These are phyloP conservation scores for Sparus aurata DNA, from an alignment of 2,797 vertebrate genomes.

Conservation along the genomic window DNA sequence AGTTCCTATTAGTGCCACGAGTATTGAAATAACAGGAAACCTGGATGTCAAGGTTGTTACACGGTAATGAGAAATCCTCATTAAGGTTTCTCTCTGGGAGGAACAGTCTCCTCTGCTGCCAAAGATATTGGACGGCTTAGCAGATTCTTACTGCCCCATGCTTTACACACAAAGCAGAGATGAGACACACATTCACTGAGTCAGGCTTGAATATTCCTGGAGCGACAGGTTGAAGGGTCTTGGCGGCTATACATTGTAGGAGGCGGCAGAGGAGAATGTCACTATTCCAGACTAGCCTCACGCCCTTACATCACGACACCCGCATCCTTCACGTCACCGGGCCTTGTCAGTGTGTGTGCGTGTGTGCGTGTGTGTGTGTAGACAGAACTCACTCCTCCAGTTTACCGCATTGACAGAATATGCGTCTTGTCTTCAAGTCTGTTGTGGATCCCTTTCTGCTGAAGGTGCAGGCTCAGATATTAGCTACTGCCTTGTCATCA, in stretches of 20 bases:
- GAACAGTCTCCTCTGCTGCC: conserved; percentile 13
- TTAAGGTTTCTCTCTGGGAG: conserved; percentile 23
- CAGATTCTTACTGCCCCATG: conserved; percentile 20
- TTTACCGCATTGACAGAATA: conserved; percentile 27
- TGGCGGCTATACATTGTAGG: not conserved
- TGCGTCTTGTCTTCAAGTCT: conserved; percentile 53
- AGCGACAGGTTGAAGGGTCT: conserved; percentile 39
- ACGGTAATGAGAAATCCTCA: conserved; percentile 44
- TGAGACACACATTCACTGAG: conserved; percentile 11
- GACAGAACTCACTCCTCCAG: conserved; percentile 5
- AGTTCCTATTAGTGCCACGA: conserved; percentile 5
- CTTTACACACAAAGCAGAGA: conserved; percentile 16
- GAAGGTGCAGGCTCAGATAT: conserved; percentile 55
- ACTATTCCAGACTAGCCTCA: conserved; percentile 47
- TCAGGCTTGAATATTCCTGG: conserved; percentile 25
- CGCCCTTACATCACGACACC: not conserved
- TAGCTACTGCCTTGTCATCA: conserved; percentile 27
- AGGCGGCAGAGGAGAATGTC: conserved; percentile 32
- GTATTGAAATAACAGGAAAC: conserved; percentile 8
- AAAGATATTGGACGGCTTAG: conserved; percentile 31
- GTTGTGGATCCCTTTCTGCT: conserved; percentile 62
- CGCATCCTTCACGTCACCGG: not conserved
- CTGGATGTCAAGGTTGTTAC: conserved; percentile 22
- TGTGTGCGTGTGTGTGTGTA: not conserved
- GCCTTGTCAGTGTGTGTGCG: not conserved